Evolutionary conservation across 2,797 vertebrate species (phyloP).

Genomic region (Psittacula echo): DNA sequence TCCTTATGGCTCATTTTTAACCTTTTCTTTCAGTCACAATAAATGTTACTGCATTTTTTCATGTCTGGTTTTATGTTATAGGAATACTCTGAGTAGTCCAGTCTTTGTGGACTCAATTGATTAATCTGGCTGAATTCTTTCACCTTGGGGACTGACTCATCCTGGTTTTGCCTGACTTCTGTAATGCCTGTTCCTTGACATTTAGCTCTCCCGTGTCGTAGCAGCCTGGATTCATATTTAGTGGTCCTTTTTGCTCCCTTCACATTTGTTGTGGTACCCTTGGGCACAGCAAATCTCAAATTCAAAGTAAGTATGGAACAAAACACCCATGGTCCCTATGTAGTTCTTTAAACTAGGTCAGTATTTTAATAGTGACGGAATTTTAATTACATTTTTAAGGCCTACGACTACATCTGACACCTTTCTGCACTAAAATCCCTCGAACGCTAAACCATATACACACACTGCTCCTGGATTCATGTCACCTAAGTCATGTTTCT

Average conservation of each 20-base stretch:
- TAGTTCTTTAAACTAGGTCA: not conserved
- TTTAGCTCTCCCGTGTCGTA: not conserved
- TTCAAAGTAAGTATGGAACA: not conserved
- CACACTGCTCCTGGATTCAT: not conserved
- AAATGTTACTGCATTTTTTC: not conserved
- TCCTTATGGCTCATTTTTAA: slow-evolving; percentile 59
- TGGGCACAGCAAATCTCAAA: not conserved
- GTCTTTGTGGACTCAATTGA: not conserved
- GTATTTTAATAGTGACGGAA: not conserved
- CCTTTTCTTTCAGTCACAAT: slow-evolving; percentile 50
- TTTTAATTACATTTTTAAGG: not conserved
- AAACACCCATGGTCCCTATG: not conserved
- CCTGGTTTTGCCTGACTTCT: not conserved
- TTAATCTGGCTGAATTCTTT: slow-evolving; percentile 37
- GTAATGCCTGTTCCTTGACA: not conserved
- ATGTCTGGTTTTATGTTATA: slow-evolving; percentile 45
- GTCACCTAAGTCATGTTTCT: not conserved
- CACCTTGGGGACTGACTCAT: slow-evolving; percentile 35
- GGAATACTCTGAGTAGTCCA: slow-evolving; percentile 13
- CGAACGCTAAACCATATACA: not conserved
- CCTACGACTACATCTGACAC: not conserved
- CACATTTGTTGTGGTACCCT: not conserved
- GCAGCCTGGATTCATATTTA: not conserved
- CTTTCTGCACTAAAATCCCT: not conserved
- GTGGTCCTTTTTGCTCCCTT: not conserved